Conservation (phyloP, 2,888 invertebrate species). For the Napeogenes sylphis region DNA sequence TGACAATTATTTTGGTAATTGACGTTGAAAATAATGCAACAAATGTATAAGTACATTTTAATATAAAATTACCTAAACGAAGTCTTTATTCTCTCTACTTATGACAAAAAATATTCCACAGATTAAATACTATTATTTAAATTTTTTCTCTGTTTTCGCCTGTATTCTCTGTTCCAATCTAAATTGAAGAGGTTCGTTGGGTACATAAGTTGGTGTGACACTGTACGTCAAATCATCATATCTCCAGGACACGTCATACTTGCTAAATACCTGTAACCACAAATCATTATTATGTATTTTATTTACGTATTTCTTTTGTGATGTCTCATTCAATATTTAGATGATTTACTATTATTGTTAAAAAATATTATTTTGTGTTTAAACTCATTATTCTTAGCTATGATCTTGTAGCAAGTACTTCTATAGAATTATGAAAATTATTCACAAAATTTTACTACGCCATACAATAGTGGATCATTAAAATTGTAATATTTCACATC, state of each 20-base stretch:
- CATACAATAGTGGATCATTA: neutral
- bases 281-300: neutral
- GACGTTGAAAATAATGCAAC: too few relatives aligned
- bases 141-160: neutral
- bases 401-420: too few relatives aligned
- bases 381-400: too few relatives aligned
- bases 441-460: neutral
- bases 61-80: too few relatives aligned
- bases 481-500: neutral
- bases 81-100: too few relatives aligned
- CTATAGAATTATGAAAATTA: neutral
- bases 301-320: neutral
- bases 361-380: too few relatives aligned
- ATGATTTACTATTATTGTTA: too few relatives aligned
- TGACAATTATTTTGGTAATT: too few relatives aligned
- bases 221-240: constrained; percentile 82
- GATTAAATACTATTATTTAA: too few relatives aligned
- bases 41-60: too few relatives aligned
- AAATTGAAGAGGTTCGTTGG: constrained; percentile 84
- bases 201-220: constrained; percentile 85
- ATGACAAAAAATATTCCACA: too few relatives aligned
- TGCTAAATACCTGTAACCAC: constrained; percentile 81
- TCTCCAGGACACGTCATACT: constrained; percentile 83
- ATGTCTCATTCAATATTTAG: too few relatives aligned
- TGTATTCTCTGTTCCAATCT: constrained; percentile 59